Conservation (phyloP, 2,113 vertebrate species). For the Oreochromis spilurus region DNA sequence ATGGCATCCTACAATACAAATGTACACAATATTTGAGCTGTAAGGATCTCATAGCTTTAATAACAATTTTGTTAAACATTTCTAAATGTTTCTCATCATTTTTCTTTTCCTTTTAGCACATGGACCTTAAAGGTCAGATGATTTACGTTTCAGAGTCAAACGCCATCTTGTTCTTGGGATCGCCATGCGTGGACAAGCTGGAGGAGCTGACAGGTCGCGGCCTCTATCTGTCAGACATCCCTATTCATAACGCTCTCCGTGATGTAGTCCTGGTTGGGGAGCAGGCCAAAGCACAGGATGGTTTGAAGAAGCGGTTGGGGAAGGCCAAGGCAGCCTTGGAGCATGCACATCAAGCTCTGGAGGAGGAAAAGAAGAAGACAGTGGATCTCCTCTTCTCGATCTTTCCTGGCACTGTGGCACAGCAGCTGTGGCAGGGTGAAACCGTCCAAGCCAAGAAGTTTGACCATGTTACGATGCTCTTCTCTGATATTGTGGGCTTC, state of each 20-base stretch:
- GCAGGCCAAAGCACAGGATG: conserved; percentile 93
- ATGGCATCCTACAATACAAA: background rate
- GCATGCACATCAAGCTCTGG: conserved; percentile 88
- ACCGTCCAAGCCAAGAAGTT: conserved; percentile 95
- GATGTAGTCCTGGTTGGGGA: conserved; percentile 96
- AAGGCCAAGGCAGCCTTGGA: conserved; percentile 94
- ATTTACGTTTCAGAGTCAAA: conserved; percentile 94
- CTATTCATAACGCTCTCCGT: conserved; percentile 91
- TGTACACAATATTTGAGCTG: background rate
- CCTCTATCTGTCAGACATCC: conserved; percentile 95
- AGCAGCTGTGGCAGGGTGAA: conserved; percentile 95
- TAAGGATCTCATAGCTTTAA: background rate
- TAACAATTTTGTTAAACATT: background rate
- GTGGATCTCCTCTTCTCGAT: conserved; percentile 95
- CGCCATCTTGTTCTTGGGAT: conserved; percentile 89
- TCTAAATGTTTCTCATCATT: background rate
- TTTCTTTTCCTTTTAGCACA: conserved; percentile 74
- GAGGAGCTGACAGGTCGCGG: conserved; percentile 95
- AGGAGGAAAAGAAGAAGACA: conserved; percentile 95
- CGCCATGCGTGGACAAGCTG: conserved; percentile 92
- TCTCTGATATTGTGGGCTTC: conserved; percentile 98
- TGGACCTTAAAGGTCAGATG: conserved; percentile 99
- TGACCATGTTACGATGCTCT: conserved; percentile 90
- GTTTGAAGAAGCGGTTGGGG: conserved; percentile 92
- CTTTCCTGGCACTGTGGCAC: conserved; percentile 91